Evolutionary conservation across 2,888 invertebrate species (phyloP).

Genomic region (Cecidostiba fungosa): DNA sequence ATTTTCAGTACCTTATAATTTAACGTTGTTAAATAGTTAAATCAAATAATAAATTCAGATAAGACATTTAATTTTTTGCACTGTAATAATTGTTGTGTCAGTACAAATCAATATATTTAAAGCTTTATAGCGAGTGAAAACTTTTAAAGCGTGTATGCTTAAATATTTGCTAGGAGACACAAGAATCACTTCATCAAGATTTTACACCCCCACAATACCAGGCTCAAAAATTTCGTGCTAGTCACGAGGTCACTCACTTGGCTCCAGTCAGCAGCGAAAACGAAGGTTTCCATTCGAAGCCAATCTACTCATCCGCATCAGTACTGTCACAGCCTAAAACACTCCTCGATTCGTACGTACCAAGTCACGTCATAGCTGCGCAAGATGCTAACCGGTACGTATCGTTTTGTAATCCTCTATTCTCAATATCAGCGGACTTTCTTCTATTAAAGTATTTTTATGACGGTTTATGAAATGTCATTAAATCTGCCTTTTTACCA

Average conservation of each 20-base stretch:
- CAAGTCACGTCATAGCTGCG: constrained; percentile 77
- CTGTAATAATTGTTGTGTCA: not conserved
- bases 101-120: not conserved
- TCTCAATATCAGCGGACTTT: not conserved
- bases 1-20: not conserved
- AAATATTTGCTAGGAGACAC: constrained; percentile 39
- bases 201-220: constrained; percentile 72
- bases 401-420: constrained; percentile 12
- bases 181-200: constrained; percentile 41
- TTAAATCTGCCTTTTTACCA: not conserved
- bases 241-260: constrained; percentile 64
- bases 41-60: not conserved
- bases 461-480: constrained; percentile 14
- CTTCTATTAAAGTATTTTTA: constrained; percentile 32
- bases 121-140: constrained; percentile 35
- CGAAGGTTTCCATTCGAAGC: constrained; percentile 68
- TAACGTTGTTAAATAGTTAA: not conserved
- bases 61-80: not conserved
- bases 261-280: constrained; percentile 67
- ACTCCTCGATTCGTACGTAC: constrained; percentile 82
- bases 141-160: constrained; percentile 36
- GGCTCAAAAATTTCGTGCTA: constrained; percentile 71
- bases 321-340: constrained; percentile 76
- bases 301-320: constrained; percentile 66
- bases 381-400: constrained; percentile 75